phyloP scores from a whole-genome alignment of 2,113 vertebrate species.

The Anhinga rufa region DNA sequence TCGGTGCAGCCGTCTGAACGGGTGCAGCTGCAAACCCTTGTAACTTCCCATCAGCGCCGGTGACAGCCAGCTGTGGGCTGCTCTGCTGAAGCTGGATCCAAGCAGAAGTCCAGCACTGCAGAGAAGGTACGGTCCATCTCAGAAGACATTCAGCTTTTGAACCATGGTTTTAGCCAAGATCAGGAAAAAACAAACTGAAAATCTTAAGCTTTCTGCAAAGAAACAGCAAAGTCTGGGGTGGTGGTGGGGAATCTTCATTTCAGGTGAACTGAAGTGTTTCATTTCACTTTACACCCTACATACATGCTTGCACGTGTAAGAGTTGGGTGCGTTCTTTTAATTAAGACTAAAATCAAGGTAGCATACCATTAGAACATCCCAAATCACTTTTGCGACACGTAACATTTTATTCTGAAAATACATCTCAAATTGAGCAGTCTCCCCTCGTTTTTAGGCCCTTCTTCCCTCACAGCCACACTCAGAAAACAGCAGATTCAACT shows the following conservation, averaged over 20 bases:
- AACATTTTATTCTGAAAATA: background rate
- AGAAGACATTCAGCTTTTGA: background rate
- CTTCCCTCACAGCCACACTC: background rate
- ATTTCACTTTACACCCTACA: background rate
- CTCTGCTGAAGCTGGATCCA: background rate
- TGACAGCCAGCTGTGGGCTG: background rate
- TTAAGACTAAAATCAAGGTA: background rate
- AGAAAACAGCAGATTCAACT: background rate
- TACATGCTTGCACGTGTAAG: background rate
- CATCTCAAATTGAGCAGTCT: background rate
- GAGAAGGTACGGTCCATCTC: background rate
- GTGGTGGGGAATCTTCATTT: background rate
- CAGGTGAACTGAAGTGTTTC: background rate
- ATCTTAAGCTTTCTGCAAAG: background rate
- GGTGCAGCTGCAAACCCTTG: slow-evolving; percentile 1
- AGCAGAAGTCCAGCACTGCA: background rate
- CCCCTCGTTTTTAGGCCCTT: background rate
- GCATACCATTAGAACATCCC: background rate
- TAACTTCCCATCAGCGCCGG: background rate
- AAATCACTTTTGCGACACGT: fast-evolving
- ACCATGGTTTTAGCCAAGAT: background rate
- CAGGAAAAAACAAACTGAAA: background rate
- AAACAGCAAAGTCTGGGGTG: background rate
- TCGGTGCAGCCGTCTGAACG: background rate
- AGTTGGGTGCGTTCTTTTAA: background rate